Conservation (phyloP, 1,140 invertebrate genomes). For the Stegodyphus mimosarum region DNA sequence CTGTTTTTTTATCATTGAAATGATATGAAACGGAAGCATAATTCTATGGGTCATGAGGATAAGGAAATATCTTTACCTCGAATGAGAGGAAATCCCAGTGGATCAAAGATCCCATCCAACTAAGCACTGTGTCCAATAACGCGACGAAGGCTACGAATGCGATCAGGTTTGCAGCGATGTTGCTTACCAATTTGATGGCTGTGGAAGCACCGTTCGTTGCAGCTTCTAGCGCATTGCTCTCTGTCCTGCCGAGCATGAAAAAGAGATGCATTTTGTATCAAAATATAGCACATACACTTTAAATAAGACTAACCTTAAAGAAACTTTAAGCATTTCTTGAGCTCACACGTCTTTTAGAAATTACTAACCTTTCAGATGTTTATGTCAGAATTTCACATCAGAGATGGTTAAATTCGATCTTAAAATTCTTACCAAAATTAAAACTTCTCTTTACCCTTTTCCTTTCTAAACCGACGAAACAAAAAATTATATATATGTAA, state of each 20-base stretch:
- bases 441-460: no score
- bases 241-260: conserved; percentile 73
- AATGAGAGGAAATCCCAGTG: conserved; percentile 72
- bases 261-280: neutral
- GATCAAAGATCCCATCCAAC: conserved; percentile 82
- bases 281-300: no score
- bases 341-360: no score
- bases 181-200: conserved; percentile 84
- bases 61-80: conserved; percentile 65
- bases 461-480: no score
- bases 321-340: no score
- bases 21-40: neutral
- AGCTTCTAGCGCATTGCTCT: conserved; percentile 86
- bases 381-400: no score
- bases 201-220: conserved; percentile 86
- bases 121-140: conserved; percentile 83
- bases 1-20: neutral
- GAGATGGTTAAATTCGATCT: no score
- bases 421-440: no score
- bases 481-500: no score
- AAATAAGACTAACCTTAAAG: no score
- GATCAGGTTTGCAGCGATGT: conserved; percentile 91
- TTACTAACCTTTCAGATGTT: no score
- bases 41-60: neutral
- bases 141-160: conserved; percentile 89